Percentiles rank a stretch among this genome's conserved stretches.
Evolutionary conservation across 2,797 vertebrate genomes (phyloP).

Genomic region (Hydrocynus forskahlii): DNA sequence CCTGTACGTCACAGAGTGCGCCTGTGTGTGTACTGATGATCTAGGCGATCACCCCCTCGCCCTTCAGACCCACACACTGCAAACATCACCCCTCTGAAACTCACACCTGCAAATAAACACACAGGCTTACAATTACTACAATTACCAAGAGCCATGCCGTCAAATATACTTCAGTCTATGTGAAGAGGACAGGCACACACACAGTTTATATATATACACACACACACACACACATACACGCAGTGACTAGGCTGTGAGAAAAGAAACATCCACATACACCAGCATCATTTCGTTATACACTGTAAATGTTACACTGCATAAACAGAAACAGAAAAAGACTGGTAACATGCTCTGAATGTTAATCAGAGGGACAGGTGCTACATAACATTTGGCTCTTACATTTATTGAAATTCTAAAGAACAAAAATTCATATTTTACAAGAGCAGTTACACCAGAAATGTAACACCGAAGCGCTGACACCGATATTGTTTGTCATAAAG

Average conservation of each 20-base stretch:
- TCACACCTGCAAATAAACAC: conserved; percentile 59
- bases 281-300: neutral
- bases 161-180: conserved; percentile 41
- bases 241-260: neutral
- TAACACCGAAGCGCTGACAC: neutral
- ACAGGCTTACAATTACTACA: conserved; percentile 52
- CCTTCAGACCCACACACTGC: conserved; percentile 44
- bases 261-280: conserved; percentile 1
- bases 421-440: too few relatives aligned
- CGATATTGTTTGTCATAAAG: neutral
- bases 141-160: conserved; percentile 29
- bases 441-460: neutral
- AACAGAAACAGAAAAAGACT: neutral
- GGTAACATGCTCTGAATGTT: neutral
- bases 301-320: neutral
- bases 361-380: neutral
- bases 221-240: neutral
- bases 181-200: conserved; percentile 7
- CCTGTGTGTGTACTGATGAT: conserved; percentile 84
- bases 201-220: conserved; percentile 9
- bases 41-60: conserved; percentile 87
- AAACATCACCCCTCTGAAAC: conserved; percentile 31
- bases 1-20: conserved; percentile 81
- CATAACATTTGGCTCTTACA: too few relatives aligned
- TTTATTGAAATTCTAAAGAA: too few relatives aligned